These are phyloP conservation scores for Decapterus maruadsi DNA, from an alignment of 2,797 vertebrate genomes.

Conservation along the genomic window DNA sequence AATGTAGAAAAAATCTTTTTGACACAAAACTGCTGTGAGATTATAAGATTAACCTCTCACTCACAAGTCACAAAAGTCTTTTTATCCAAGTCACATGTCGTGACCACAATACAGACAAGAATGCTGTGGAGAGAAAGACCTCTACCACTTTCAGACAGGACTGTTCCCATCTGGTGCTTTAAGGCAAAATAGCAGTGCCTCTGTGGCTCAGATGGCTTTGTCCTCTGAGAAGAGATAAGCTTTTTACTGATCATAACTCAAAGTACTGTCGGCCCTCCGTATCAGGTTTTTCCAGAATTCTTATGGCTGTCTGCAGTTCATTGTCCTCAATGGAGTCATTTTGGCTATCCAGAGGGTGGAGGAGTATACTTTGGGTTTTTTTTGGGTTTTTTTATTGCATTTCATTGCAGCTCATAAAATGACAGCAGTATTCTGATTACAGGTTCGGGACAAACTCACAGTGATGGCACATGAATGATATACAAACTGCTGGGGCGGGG, in stretches of 20 bases:
- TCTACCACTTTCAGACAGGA: not conserved
- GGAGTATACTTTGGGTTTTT: not conserved
- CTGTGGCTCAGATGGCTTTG: not conserved
- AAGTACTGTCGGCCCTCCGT: constrained; percentile 2
- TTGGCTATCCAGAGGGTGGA: not conserved
- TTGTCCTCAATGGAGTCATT: constrained; percentile 24
- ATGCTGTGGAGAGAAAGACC: constrained; percentile 24
- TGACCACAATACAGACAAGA: constrained; percentile 27
- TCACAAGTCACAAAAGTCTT: constrained; percentile 28
- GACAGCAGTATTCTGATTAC: not conserved
- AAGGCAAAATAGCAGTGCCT: not conserved
- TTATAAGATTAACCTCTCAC: constrained; percentile 59
- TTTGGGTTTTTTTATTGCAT: constrained; percentile 20
- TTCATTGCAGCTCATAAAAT: constrained; percentile 12
- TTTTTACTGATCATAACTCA: not conserved
- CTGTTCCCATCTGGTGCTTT: constrained; percentile 25
- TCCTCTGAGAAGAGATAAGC: not conserved
- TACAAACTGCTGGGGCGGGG: not conserved
- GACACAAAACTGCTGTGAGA: constrained; percentile 27
- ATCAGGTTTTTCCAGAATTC: not conserved
- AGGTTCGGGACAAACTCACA: not conserved
- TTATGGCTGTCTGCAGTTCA: constrained; percentile 23
- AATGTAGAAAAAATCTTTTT: constrained; percentile 3
- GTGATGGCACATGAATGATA: not conserved
- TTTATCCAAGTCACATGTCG: constrained; percentile 62